Evolutionary conservation across 2,888 invertebrate genomes (phyloP).

Genomic region (Acleris cristana): DNA sequence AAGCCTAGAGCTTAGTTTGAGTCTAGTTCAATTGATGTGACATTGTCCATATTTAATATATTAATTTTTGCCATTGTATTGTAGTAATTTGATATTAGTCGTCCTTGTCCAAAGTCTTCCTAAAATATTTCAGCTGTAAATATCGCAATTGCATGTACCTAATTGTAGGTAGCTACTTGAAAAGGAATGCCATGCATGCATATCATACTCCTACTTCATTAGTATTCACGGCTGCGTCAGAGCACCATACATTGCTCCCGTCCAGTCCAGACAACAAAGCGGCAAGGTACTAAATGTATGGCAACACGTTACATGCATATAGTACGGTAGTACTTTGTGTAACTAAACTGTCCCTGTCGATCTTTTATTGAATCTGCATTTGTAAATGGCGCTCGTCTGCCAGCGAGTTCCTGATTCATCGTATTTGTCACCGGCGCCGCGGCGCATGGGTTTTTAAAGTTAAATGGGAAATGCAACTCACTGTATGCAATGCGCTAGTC

Average conservation of each 20-base stretch:
- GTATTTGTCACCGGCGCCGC: conserved; percentile 11
- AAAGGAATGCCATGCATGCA: conserved; percentile 52
- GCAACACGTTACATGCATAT: conserved; percentile 13
- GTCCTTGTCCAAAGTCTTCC: background rate
- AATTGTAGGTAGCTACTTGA: conserved; percentile 42
- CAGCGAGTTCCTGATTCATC: conserved; percentile 22
- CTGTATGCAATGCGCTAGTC: background rate
- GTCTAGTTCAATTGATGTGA: too few species aligned
- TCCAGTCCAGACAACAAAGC: conserved; percentile 32
- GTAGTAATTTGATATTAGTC: too few species aligned
- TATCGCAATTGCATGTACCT: background rate
- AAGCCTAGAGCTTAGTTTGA: too few species aligned
- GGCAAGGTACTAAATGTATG: conserved; percentile 27
- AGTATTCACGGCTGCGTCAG: conserved; percentile 51
- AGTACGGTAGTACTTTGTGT: conserved; percentile 21
- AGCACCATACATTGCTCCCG: conserved; percentile 32
- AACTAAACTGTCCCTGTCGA: conserved; percentile 12
- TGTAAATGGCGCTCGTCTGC: conserved; percentile 27
- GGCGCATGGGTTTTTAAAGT: background rate
- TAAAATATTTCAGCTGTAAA: background rate
- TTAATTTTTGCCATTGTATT: too few species aligned
- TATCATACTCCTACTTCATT: conserved; percentile 53
- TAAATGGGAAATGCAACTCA: background rate
- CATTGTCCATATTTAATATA: too few species aligned
- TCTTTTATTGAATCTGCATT: conserved; percentile 34